A percentile compares a stretch with the other conserved stretches of the same genome.
phyloP scores from a whole-genome alignment of 37 sponge, comb jelly and placozoan genomes.

The Amphimedon queenslandica region DNA sequence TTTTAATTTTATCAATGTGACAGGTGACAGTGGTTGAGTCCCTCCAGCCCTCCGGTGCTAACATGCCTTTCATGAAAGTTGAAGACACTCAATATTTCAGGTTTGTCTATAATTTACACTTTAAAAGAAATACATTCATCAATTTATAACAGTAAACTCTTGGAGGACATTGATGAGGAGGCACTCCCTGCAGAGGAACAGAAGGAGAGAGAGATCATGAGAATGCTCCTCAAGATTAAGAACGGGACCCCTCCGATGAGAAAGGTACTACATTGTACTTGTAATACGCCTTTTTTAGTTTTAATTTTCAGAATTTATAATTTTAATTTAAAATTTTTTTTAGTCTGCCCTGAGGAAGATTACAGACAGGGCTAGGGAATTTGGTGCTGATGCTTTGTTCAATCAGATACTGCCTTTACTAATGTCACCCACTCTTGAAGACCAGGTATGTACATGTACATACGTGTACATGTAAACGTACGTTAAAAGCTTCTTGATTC shows the following conservation, averaged over 20 bases:
- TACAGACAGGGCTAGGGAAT: slow-evolving; percentile 97
- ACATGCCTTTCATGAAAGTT: slow-evolving; percentile 90
- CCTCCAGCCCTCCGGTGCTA: slow-evolving; percentile 70
- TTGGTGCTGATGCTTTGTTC: slow-evolving; percentile 96
- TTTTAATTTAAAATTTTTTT: background rate
- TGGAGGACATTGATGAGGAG: slow-evolving; percentile 90
- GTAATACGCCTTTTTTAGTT: background rate
- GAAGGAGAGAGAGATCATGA: slow-evolving; percentile 96
- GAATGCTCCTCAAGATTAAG: slow-evolving; percentile 95
- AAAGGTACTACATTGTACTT: slow-evolving; percentile 44
- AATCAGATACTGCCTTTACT: slow-evolving; percentile 98
- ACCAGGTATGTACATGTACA: slow-evolving; percentile 43
- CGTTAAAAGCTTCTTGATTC: too few relatives aligned
- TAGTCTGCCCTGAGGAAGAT: slow-evolving; percentile 92
- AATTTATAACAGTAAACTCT: slow-evolving; percentile 75
- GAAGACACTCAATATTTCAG: slow-evolving; percentile 99
- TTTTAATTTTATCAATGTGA: background rate
- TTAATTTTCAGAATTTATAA: background rate
- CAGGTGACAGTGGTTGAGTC: slow-evolving; percentile 76
- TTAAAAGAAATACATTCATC: too few relatives aligned
- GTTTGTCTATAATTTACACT: too few relatives aligned
- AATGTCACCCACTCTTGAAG: slow-evolving; percentile 93
- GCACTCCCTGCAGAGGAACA: slow-evolving; percentile 90
- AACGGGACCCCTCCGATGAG: slow-evolving; percentile 99
- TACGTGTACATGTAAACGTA: background rate